Conservation (phyloP, 1,140 invertebrate species). For the Probaryconus sp. region DNA sequence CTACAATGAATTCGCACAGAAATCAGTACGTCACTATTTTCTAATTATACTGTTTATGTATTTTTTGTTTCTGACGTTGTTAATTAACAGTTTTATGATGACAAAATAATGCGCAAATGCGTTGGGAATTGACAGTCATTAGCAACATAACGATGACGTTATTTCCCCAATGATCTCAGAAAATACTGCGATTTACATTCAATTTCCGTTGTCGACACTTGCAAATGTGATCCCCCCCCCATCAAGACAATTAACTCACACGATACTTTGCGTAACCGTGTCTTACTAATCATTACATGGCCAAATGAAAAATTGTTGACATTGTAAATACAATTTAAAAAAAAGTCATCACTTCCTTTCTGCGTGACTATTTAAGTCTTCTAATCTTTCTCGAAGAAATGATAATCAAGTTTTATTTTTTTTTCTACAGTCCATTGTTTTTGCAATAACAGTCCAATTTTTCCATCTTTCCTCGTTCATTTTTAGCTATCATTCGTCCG, state of each 20-base stretch:
- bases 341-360: too few relatives aligned
- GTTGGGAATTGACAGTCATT: conserved; percentile 38
- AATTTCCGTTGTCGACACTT: conserved; percentile 53
- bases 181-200: conserved; percentile 56
- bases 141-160: conserved; percentile 42
- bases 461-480: conserved; percentile 15
- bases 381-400: too few relatives aligned
- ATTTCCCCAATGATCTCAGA: conserved; percentile 57
- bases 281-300: neutral
- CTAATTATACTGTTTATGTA: neutral
- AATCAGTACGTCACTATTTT: too few relatives aligned
- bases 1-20: too few relatives aligned
- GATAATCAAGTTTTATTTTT: too few relatives aligned
- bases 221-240: neutral
- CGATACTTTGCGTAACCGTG: conserved; percentile 14
- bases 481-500: conserved; percentile 26
- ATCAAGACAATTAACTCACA: conserved; percentile 35
- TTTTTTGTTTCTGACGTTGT: neutral
- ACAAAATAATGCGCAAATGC: conserved; percentile 32
- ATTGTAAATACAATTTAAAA: too few relatives aligned
- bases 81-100: conserved; percentile 28
- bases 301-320: neutral
- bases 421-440: too few relatives aligned
- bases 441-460: too few relatives aligned
- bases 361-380: too few relatives aligned